A percentile compares a stretch with the other conserved stretches of the same genome.
phyloP scores from a whole-genome alignment of 2,797 vertebrate genomes.

The Natrix natrix region DNA sequence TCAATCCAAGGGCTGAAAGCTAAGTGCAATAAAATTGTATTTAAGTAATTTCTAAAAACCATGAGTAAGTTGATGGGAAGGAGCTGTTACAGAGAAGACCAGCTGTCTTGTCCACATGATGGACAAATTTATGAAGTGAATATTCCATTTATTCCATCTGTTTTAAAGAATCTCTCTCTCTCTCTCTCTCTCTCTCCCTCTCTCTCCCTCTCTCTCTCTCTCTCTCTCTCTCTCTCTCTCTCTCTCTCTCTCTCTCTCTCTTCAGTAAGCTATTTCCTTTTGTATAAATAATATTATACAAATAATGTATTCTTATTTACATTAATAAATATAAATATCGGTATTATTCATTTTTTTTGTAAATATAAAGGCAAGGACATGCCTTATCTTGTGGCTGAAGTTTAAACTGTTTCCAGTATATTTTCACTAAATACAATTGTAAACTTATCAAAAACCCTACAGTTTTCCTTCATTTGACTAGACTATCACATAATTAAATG shows the following conservation, averaged over 20 bases:
- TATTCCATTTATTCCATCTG: background rate
- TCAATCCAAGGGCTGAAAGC: background rate
- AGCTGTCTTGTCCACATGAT: background rate
- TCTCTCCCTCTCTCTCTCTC: too few species aligned
- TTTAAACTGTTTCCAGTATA: conserved; percentile 13
- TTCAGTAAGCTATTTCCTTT: background rate
- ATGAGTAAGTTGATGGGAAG: background rate
- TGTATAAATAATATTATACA: background rate
- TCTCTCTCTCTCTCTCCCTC: too few species aligned
- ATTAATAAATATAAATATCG: background rate
- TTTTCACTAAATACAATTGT: conserved; percentile 25
- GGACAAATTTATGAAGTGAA: background rate
- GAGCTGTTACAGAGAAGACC: background rate
- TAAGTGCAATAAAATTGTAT: background rate
- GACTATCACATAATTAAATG: conserved; percentile 64
- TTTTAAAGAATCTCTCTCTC: background rate
- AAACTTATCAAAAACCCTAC: conserved; percentile 21
- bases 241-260: too few species aligned
- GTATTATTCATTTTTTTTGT: background rate
- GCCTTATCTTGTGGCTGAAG: background rate
- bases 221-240: too few species aligned
- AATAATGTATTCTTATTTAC: background rate
- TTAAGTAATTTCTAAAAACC: background rate
- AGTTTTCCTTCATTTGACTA: conserved; percentile 32
- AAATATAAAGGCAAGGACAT: background rate